Evolutionary conservation across 2,113 vertebrate species (phyloP).

Genomic region (Coregonus clupeaformis): DNA sequence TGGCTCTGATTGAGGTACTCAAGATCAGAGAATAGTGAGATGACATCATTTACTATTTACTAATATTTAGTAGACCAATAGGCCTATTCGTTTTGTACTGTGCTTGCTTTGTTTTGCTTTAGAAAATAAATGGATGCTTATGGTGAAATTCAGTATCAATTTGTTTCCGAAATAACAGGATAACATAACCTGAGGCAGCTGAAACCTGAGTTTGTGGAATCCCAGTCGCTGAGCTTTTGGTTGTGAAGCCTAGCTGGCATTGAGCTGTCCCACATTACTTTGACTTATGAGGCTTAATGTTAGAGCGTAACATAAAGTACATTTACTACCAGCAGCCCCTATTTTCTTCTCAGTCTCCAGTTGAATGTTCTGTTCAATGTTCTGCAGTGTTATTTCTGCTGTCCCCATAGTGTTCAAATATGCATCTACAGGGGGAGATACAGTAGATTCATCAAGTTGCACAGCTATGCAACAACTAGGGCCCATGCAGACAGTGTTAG

Average conservation of each 20-base stretch:
- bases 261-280: too few species aligned
- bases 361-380: conserved; percentile 29
- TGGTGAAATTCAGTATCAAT: too few species aligned
- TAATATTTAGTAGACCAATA: too few species aligned
- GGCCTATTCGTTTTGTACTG: too few species aligned
- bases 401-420: conserved; percentile 33
- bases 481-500: conserved; percentile 7
- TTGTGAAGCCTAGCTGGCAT: conserved; percentile 24
- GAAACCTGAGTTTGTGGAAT: not conserved
- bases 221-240: not conserved
- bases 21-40: not conserved
- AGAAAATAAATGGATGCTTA: too few species aligned
- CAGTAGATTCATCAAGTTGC: conserved; percentile 11
- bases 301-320: conserved; percentile 15
- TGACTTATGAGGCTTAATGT: conserved; percentile 1
- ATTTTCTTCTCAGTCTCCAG: conserved; percentile 18
- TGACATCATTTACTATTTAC: not conserved
- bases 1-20: not conserved
- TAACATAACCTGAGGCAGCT: not conserved
- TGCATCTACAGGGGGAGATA: conserved; percentile 18
- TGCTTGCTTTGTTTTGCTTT: too few species aligned
- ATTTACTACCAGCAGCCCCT: conserved; percentile 34
- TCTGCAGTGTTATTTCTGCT: conserved; percentile 23
- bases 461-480: conserved; percentile 23
- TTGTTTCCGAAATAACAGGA: not conserved